Base-by-base conservation (phyloP, 2,888 invertebrate genomes). In the Drosophila tanythrix region DNA sequence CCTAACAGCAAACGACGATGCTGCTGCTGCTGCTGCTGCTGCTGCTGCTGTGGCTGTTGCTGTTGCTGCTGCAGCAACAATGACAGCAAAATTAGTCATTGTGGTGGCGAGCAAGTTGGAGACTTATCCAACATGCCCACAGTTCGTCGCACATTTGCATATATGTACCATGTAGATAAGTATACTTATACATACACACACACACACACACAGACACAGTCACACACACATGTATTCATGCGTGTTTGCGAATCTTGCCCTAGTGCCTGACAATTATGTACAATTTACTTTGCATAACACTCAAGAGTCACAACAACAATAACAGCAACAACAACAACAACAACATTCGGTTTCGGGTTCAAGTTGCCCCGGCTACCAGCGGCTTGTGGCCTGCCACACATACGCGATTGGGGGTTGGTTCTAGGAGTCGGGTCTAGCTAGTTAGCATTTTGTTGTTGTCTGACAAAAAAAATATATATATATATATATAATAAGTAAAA, bases 211-310 rank as follows among this genome's bases (percentile, higher is more conserved):
- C 2, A 31, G 8, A 10, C 8, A 8, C 21, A 4, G 8, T 70
- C 13, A 29, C 21, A 52, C 43, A 51, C 31, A 33, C n/a, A n/a
- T 29, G 5, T 7, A 29, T 31, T 29, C 46, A 48, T 53, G 50
- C 50, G 48, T 51, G 33, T 57, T 61, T 53, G 52, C 43, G 50
- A 60, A 43, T 56, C 58, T 65, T 67, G 69, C 63, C 66, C 69
- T 35, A 76, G 72, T 83, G 78, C 70, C 88, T 75, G 77, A 87
- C 88, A 85, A 85, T 85, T 89, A 85, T 87, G 88, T 87, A 89
- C 80, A 85, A 85, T 87, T 85, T 82, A 85, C 88, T 85, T 85
- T 87, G 89, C 85, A 85, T 85, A 85, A 89, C 85, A 82, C 85
- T 89, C 75, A 53, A 88, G 70, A 73, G 74, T 56, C 76, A 60